phyloP scores from a whole-genome alignment of 2,797 vertebrate genomes.

The Rhyacichthys aspro region DNA sequence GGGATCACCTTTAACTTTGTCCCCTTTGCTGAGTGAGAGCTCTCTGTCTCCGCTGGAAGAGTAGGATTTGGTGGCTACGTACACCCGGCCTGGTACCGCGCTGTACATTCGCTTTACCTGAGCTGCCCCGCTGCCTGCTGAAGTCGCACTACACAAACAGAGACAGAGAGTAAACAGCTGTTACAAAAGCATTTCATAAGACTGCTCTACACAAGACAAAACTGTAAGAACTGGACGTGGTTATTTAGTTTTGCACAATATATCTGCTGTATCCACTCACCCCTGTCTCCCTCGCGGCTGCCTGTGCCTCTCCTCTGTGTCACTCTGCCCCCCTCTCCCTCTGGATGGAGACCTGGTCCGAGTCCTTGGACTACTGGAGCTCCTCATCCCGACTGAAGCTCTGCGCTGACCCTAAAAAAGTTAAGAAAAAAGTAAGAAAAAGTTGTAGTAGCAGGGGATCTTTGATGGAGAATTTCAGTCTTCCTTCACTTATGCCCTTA shows the following conservation, averaged over 20 bases:
- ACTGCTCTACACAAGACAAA: conserved; percentile 35
- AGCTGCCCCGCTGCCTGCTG: conserved; percentile 58
- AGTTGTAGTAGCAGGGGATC: not conserved
- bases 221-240: not conserved
- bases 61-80: conserved; percentile 87
- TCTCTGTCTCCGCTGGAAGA: conserved; percentile 87
- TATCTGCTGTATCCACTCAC: too few species aligned
- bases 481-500: too few species aligned
- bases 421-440: too few species aligned
- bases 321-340: conserved; percentile 83
- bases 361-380: conserved; percentile 89
- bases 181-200: conserved; percentile 33
- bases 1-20: conserved; percentile 90
- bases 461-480: too few species aligned
- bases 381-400: conserved; percentile 86
- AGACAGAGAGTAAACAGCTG: conserved; percentile 1
- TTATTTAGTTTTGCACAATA: too few species aligned
- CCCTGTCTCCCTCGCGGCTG: conserved; percentile 88
- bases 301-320: conserved; percentile 79
- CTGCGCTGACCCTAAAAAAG: conserved; percentile 79
- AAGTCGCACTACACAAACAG: conserved; percentile 48
- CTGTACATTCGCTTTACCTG: conserved; percentile 89
- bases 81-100: conserved; percentile 88
- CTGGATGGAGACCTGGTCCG: conserved; percentile 89
- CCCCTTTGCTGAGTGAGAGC: conserved; percentile 90